Evolutionary conservation across 2,113 vertebrate species (phyloP), one percentile per base, ranked within the genome.

Genomic region (Aramus guarauna): DNA sequence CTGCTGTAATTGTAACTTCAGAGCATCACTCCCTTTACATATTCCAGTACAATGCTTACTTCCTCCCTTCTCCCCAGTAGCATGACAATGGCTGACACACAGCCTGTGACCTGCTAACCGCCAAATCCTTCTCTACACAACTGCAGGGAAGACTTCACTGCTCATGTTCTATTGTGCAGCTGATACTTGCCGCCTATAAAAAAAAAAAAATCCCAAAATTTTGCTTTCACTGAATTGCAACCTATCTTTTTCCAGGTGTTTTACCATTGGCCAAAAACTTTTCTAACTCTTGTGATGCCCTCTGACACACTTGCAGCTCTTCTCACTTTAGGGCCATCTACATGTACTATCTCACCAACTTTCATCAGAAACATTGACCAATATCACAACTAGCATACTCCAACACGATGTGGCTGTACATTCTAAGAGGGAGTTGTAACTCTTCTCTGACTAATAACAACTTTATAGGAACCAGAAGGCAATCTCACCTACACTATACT

Each of bases 121-220:
- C 18, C 76, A 89, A 81, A 74, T 12, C 80, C 50, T 66, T 43
- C 53, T 11, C 68, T 21, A 7, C 22, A 71, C 15, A 48, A 6
- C 22, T 27, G n/a, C 29, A 71, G 37, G 23, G 17, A 60, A 81
- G 24, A 77, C 11, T 32, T 12, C 5, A 1, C 47, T 63, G 73
- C 50, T 41, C 36, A 3, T 4, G 6, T 0, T 26, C 16, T 23
- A 63, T 0, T 18, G 19, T 6, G 73, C 34, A 58, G 36, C 53
- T 39, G 29, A 26, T 29, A 53, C 16, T 23, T 56, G 9, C 29
- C 12, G 6, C 48, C 55, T 58, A 23, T 8, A 5, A 32, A 69
- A 37, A 77, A 37, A 47, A 23, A n/a, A 29, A 26, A n/a, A 9
- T 16, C 14, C 9, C 3, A 2, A 2, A 5, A 52, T 37, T 69